phyloP scores from a whole-genome alignment of 2,113 vertebrate genomes.

The Clarias gariepinus region DNA sequence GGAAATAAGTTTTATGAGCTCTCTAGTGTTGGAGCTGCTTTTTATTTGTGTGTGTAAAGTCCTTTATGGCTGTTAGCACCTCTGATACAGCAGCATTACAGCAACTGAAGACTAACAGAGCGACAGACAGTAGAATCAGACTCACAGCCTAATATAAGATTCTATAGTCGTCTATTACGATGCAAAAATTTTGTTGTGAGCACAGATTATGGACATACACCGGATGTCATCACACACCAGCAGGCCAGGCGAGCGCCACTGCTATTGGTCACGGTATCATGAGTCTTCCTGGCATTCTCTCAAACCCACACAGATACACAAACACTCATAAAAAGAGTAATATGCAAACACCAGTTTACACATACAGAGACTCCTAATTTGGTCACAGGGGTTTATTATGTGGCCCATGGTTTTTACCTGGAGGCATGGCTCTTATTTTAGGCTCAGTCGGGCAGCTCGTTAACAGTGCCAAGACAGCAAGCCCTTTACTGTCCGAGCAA shows the following conservation, averaged over 20 bases:
- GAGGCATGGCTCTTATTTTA: slow-evolving; percentile 48
- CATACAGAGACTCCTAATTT: slow-evolving; percentile 45
- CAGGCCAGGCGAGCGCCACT: neutral
- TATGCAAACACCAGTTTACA: slow-evolving; percentile 31
- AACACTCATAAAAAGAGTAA: slow-evolving; percentile 13
- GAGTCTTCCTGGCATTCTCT: slow-evolving; percentile 14
- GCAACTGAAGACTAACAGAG: neutral
- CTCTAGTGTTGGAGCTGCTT: slow-evolving; percentile 21
- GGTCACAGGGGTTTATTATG: slow-evolving; percentile 52
- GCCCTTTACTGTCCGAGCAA: slow-evolving; percentile 49
- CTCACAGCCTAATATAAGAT: neutral
- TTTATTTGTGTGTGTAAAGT: slow-evolving; percentile 54
- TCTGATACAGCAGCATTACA: slow-evolving; percentile 9
- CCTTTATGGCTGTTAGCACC: slow-evolving; percentile 53
- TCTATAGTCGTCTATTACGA: neutral
- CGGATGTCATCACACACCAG: neutral
- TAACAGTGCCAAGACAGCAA: slow-evolving; percentile 39
- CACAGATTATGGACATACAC: neutral
- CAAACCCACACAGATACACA: slow-evolving; percentile 32
- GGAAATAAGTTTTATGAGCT: slow-evolving; percentile 42
- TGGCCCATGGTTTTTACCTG: slow-evolving; percentile 48
- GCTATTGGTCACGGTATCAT: neutral
- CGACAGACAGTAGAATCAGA: neutral
- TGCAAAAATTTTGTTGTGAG: neutral
- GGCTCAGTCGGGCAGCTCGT: slow-evolving; percentile 42